Evolutionary conservation across 64 coral and sea anemone genomes (phyloP), one percentile per base, ranked within the genome.

Genomic region (Montipora cactus): DNA sequence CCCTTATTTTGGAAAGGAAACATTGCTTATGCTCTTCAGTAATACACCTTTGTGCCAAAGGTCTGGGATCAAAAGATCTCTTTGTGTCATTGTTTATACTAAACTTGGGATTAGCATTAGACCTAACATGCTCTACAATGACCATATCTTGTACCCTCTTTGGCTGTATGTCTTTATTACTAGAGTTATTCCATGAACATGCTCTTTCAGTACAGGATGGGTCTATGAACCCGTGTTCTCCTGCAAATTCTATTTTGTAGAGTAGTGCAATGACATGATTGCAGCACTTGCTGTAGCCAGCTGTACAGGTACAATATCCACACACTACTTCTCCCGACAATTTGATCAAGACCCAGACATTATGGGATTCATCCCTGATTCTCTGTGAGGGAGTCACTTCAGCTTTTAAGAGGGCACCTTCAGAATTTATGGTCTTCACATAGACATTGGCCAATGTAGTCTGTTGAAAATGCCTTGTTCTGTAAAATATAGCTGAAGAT

Each of bases 181-280:
- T 81, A 14, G 53, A 50, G 16, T 81, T 81, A 57, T 90, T 79
- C 76, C 88, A 90, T 5, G 48, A 21, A 55, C 88, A 90, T 10
- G 79, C 68, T 83, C 45, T 3, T 20, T 92, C 73, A 64, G 81
- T 86, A 18, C 90, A 92, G 15, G 90, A 5, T 67, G 73, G 90
- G 37, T 92, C 73, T 50, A 57, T 92, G 6, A 86, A 78, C 19
- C 72, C 52, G 0, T 92, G 45, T 37, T 59, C 4, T 20, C 69
- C 55, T 8, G 91, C 91, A 93, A 79, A 87, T 74, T 93, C 59
- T 18, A 87, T n/a, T 72, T 93, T 87, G 12, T 93, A 93, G 3
- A 79, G 16, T 46, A 53, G 5, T 53, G 91, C 91, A 58, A 93
- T 87, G 8, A 87, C 45, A 52, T 87, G 82, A 76, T 93, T 93